These are phyloP conservation scores for Phenganax stokvisi DNA, from an alignment of 92 coral and sea anemone genomes.

Conservation along the genomic window DNA sequence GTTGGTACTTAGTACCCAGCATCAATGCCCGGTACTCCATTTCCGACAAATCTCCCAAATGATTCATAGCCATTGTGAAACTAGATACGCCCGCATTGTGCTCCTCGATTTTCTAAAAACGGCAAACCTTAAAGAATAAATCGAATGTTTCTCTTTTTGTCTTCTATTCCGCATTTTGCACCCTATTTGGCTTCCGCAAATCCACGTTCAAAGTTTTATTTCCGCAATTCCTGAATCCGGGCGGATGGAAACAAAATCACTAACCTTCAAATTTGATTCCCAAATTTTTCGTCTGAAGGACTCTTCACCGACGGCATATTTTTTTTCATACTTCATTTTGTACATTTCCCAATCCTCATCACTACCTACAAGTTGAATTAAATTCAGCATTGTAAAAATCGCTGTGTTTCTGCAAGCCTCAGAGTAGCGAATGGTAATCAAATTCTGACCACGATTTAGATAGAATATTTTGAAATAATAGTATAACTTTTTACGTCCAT, in stretches of 20 bases:
- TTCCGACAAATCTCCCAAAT: constrained; percentile 75
- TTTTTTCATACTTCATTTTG: background rate
- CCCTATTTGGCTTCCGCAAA: background rate
- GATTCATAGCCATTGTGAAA: constrained; percentile 74
- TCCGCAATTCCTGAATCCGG: background rate
- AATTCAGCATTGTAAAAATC: background rate
- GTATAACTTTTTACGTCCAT: too few species aligned
- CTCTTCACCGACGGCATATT: background rate
- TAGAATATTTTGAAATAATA: background rate
- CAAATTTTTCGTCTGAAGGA: background rate
- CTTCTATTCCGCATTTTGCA: background rate
- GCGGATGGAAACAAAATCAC: background rate
- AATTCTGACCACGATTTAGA: background rate
- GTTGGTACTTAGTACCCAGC: constrained; percentile 52
- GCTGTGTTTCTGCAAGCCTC: too few species aligned
- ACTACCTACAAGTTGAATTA: background rate
- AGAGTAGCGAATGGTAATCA: background rate
- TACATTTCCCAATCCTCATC: constrained; percentile 12
- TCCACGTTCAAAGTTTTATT: background rate
- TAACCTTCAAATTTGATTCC: background rate
- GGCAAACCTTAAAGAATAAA: background rate
- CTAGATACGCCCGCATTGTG: background rate
- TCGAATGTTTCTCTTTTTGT: background rate
- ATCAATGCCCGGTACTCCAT: constrained; percentile 62
- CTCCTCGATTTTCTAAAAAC: constrained; percentile 44